These are phyloP conservation scores for Coregonus suidteri DNA, from an alignment of 2,797 vertebrate species.

Conservation along the genomic window DNA sequence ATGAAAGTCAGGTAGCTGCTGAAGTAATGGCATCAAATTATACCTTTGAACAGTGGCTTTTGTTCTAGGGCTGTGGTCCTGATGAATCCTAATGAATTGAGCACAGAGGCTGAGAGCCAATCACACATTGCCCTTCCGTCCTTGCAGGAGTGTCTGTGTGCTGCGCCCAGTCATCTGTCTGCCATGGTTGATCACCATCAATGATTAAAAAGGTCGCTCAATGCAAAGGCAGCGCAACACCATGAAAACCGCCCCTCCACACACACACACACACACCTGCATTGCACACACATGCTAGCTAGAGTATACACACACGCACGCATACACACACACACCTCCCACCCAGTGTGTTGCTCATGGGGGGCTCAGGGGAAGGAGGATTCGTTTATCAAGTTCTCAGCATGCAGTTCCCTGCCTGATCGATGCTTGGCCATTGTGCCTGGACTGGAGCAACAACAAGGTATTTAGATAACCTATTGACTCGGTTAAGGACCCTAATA, in stretches of 20 bases:
- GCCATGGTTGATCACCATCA: slow-evolving; percentile 56
- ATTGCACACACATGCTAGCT: neutral
- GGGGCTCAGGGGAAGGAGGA: slow-evolving; percentile 69
- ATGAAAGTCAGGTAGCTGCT: slow-evolving; percentile 59
- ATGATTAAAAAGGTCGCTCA: slow-evolving; percentile 48
- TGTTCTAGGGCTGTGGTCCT: slow-evolving; percentile 47
- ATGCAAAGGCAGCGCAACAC: slow-evolving; percentile 38
- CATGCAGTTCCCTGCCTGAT: slow-evolving; percentile 70
- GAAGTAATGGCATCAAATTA: slow-evolving; percentile 57
- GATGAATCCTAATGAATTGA: slow-evolving; percentile 68
- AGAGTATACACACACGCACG: neutral
- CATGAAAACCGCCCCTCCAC: slow-evolving; percentile 22
- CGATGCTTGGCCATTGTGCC: slow-evolving; percentile 73
- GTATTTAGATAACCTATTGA: slow-evolving; percentile 82
- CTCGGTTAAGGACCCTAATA: slow-evolving; percentile 47
- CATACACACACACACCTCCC: slow-evolving; percentile 1
- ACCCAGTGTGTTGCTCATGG: slow-evolving; percentile 50
- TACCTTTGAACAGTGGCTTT: slow-evolving; percentile 55
- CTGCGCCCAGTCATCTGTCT: slow-evolving; percentile 46
- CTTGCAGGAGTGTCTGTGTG: slow-evolving; percentile 45
- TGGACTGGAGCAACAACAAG: slow-evolving; percentile 65
- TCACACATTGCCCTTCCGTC: slow-evolving; percentile 64
- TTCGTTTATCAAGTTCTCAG: slow-evolving; percentile 80
- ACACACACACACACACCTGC: slow-evolving; percentile 16
- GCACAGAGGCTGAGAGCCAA: slow-evolving; percentile 54